These are phyloP conservation scores for Bibio marci DNA, from an alignment of 2,888 invertebrate genomes.

Conservation along the genomic window DNA sequence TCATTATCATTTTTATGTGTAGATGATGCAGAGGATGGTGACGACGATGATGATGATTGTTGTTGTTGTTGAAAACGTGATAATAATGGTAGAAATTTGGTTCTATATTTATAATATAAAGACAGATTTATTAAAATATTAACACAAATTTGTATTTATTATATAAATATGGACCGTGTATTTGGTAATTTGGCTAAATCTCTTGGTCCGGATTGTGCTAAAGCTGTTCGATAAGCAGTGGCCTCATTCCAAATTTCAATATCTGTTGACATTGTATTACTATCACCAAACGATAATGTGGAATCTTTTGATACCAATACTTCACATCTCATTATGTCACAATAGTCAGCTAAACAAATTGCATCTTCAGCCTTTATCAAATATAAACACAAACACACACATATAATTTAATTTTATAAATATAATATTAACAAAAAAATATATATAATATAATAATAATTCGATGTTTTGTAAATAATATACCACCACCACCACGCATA, in stretches of 20 bases:
- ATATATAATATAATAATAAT: no score
- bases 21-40: no score
- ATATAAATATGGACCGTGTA: constrained; percentile 8
- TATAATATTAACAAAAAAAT: not conserved
- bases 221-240: constrained; percentile 46
- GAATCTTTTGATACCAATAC: constrained; percentile 60
- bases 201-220: constrained; percentile 35
- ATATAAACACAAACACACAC: not conserved
- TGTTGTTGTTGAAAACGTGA: no score
- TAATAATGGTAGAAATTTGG: no score
- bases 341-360: constrained; percentile 84
- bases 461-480: not conserved
- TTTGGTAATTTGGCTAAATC: constrained; percentile 31
- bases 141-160: constrained; percentile 12
- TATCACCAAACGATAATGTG: constrained; percentile 40
- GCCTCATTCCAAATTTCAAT: constrained; percentile 72
- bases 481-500: constrained; percentile 9
- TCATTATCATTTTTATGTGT: no score
- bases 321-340: constrained; percentile 91
- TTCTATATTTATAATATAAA: no score
- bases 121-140: no score
- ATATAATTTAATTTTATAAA: no score
- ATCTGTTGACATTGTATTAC: constrained; percentile 52
- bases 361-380: constrained; percentile 75
- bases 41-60: no score